These are phyloP conservation scores for Heterodera schachtii DNA, from an alignment of 1,140 invertebrate genomes.

Conservation along the genomic window DNA sequence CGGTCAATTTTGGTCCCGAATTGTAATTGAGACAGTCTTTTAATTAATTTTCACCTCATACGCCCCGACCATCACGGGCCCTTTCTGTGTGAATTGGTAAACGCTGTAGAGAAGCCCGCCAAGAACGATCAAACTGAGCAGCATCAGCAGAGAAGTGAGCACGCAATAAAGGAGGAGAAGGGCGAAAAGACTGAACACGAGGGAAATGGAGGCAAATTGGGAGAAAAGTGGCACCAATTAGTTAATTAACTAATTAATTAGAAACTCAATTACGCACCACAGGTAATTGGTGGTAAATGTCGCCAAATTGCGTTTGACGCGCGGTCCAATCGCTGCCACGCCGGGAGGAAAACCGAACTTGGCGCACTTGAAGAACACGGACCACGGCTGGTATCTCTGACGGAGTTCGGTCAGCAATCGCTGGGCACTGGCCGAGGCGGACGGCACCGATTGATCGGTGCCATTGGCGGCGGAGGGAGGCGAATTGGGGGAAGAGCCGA, in stretches of 20 bases:
- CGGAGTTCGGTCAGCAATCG: slow-evolving; percentile 31
- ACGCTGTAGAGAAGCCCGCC: slow-evolving; percentile 49
- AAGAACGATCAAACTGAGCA: slow-evolving; percentile 43
- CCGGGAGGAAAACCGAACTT: slow-evolving; percentile 44
- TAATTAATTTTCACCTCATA: slow-evolving; percentile 36
- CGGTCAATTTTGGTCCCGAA: background rate
- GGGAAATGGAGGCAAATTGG: no score
- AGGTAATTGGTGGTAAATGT: slow-evolving; percentile 49
- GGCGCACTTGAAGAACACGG: slow-evolving; percentile 38
- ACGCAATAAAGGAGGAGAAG: slow-evolving; percentile 48
- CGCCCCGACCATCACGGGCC: slow-evolving; percentile 43
- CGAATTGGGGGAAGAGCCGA: background rate
- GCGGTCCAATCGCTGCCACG: slow-evolving; percentile 25
- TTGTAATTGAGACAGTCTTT: background rate
- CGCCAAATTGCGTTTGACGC: slow-evolving; percentile 47
- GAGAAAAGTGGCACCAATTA: no score
- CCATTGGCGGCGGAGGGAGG: background rate
- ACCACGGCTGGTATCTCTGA: slow-evolving; percentile 36
- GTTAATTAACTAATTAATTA: no score
- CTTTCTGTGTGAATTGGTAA: slow-evolving; percentile 42
- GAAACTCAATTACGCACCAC: slow-evolving; percentile 5
- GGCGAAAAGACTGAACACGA: slow-evolving; percentile 30
- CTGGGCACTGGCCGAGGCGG: slow-evolving; percentile 10
- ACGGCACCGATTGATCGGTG: background rate
- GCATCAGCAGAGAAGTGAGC: slow-evolving; percentile 50